These are phyloP conservation scores for Echinarachnius parma DNA, from an alignment of 53 echinoderm and acorn worm genomes.

Conservation along the genomic window DNA sequence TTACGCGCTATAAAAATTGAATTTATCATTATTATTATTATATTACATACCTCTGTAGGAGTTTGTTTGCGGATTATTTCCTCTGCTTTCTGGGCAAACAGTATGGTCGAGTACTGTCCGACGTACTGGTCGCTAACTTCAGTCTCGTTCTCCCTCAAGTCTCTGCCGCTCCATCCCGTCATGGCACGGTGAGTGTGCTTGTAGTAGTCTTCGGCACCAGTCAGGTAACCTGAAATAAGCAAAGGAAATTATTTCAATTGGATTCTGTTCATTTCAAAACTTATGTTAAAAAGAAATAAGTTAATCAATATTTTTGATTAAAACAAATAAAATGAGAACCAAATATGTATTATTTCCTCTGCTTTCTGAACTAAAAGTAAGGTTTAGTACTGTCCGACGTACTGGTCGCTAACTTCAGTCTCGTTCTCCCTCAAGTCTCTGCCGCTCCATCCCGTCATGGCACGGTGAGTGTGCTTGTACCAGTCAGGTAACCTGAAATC, in stretches of 20 bases:
- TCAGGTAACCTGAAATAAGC: slow-evolving; percentile 84
- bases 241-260: too few species aligned
- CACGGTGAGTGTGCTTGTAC: slow-evolving; percentile 38
- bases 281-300: too few species aligned
- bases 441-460: slow-evolving; percentile 35
- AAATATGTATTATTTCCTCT: too few species aligned
- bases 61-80: slow-evolving; percentile 58
- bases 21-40: too few species aligned
- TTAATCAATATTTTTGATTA: too few species aligned
- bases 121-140: slow-evolving; percentile 50
- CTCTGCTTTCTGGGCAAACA: slow-evolving; percentile 71
- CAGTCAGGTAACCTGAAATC: too few species aligned
- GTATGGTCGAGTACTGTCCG: slow-evolving; percentile 63
- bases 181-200: slow-evolving; percentile 45
- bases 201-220: slow-evolving; percentile 84
- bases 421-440: slow-evolving; percentile 39
- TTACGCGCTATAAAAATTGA: too few species aligned
- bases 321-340: too few species aligned
- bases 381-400: too few species aligned
- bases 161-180: slow-evolving; percentile 44
- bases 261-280: too few species aligned
- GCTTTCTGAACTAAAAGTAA: too few species aligned
- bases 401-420: slow-evolving; percentile 12
- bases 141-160: slow-evolving; percentile 49
- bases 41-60: slow-evolving; percentile 45